Conservation (phyloP, 2,797 vertebrate species). For the Eulemur rubriventer region DNA sequence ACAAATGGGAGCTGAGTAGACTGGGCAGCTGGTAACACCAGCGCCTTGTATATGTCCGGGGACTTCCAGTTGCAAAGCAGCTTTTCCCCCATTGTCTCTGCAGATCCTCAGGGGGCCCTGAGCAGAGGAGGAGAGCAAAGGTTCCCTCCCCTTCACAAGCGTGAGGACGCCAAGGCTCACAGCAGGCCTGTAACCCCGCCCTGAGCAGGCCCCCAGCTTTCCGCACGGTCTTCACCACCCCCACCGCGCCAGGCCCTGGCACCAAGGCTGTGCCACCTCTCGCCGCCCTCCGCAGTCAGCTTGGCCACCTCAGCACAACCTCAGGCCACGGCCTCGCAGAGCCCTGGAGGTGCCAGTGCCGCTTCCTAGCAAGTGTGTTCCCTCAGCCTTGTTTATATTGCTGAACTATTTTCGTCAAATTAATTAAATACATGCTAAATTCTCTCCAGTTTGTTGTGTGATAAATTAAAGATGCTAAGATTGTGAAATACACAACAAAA, state of each 20-base stretch:
- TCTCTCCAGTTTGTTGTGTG: conserved; percentile 67
- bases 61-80: no score
- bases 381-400: conserved; percentile 71
- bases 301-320: background rate
- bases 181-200: background rate
- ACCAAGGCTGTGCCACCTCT: background rate
- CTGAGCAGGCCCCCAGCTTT: background rate
- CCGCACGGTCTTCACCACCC: background rate
- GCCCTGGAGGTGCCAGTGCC: background rate
- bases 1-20: background rate
- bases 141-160: background rate
- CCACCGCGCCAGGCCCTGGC: fast-evolving
- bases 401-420: conserved; percentile 76
- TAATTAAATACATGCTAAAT: conserved; percentile 79
- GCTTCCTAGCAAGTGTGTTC: background rate
- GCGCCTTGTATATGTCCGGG: background rate
- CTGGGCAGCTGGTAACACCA: background rate
- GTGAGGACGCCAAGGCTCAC: background rate
- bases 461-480: conserved; percentile 71
- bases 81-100: background rate
- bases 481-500: conserved; percentile 60
- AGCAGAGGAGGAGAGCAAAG: fast-evolving
- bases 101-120: background rate
- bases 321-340: fast-evolving
- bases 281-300: background rate